Evolutionary conservation across 2,888 invertebrate genomes (phyloP).

Genomic region (Graphium colonna): DNA sequence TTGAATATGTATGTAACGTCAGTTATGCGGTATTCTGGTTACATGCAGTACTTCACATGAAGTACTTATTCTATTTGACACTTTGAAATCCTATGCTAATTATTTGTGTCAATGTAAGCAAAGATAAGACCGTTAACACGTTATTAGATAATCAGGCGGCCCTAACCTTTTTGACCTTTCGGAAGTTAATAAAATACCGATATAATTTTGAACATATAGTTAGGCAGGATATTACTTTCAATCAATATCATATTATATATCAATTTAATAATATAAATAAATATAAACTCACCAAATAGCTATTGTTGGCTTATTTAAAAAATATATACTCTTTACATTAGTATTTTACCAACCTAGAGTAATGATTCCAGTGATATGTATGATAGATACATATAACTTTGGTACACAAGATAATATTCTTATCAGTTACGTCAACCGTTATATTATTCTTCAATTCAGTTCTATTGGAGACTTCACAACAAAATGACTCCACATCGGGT

Average conservation of each 20-base stretch:
- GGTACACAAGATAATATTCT: constrained; percentile 59
- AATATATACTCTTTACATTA: constrained; percentile 25
- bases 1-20: constrained; percentile 58
- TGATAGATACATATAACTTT: constrained; percentile 43
- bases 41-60: constrained; percentile 7
- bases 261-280: neutral
- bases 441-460: constrained; percentile 61
- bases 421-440: constrained; percentile 63
- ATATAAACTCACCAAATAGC: constrained; percentile 25
- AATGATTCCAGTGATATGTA: constrained; percentile 40
- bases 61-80: neutral
- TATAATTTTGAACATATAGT: neutral
- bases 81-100: neutral
- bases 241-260: no score
- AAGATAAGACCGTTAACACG: constrained; percentile 19
- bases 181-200: no score
- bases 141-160: constrained; percentile 54
- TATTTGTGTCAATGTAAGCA: neutral
- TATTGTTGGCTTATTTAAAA: neutral
- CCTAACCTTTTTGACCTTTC: constrained; percentile 63
- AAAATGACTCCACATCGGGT: constrained; percentile 71
- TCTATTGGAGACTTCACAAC: constrained; percentile 54
- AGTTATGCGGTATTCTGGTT: constrained; percentile 37
- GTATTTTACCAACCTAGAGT: constrained; percentile 39
- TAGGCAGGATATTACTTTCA: neutral